A percentile compares a stretch with the other conserved stretches of the same genome.
Evolutionary conservation across 2,113 vertebrate species (phyloP).

Genomic region (Platichthys stellatus): DNA sequence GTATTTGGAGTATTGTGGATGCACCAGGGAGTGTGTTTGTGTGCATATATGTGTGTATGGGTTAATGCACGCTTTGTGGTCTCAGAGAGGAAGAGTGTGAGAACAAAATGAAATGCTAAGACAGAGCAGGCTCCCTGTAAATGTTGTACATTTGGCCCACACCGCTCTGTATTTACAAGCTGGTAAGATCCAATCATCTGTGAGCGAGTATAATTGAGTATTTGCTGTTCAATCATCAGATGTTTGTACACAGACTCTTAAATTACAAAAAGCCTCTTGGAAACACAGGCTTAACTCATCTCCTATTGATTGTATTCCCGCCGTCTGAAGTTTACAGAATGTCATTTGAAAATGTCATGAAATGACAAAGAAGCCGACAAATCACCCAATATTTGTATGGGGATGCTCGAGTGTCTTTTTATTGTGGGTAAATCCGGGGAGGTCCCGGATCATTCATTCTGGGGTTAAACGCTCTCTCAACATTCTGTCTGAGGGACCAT

Average conservation of each 20-base stretch:
- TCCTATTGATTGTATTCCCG: constrained; percentile 75
- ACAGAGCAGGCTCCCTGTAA: constrained; percentile 46
- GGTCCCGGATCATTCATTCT: constrained; percentile 68
- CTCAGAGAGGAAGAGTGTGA: constrained; percentile 35
- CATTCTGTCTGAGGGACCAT: constrained; percentile 66
- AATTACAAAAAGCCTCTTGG: constrained; percentile 78
- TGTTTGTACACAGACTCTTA: constrained; percentile 81
- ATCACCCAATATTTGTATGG: constrained; percentile 77
- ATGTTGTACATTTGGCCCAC: constrained; percentile 69
- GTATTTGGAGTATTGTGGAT: constrained; percentile 49
- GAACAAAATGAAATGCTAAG: constrained; percentile 36
- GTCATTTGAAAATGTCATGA: constrained; percentile 74
- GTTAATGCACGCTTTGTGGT: constrained; percentile 43
- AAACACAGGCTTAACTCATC: constrained; percentile 72
- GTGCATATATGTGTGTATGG: constrained; percentile 34
- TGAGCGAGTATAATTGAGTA: constrained; percentile 69
- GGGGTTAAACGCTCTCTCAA: constrained; percentile 72
- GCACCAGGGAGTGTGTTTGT: constrained; percentile 32
- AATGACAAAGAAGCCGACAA: constrained; percentile 68
- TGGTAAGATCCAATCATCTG: constrained; percentile 74
- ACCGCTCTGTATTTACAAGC: constrained; percentile 73
- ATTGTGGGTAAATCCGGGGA: constrained; percentile 76
- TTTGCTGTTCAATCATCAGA: constrained; percentile 78
- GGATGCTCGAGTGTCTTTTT: constrained; percentile 78
- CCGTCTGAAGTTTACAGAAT: constrained; percentile 76